phyloP scores from a whole-genome alignment of 2,888 invertebrate genomes.

The Philhelius pedissequus region DNA sequence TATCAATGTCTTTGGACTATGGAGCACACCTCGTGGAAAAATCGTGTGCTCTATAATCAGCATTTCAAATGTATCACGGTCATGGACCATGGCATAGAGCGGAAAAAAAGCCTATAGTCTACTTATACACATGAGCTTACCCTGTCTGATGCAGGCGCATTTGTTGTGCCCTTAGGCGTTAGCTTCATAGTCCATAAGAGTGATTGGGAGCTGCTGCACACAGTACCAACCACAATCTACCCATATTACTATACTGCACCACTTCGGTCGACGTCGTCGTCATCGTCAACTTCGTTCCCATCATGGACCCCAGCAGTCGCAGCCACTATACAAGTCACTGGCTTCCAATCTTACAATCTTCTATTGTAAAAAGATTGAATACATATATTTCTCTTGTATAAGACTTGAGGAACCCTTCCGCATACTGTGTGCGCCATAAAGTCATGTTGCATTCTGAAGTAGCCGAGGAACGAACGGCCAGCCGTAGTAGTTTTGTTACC shows the following conservation, averaged over 20 bases:
- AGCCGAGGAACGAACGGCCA: background rate
- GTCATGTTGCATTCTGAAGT: conserved; percentile 46
- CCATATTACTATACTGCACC: background rate
- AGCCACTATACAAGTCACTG: background rate
- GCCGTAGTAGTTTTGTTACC: conserved; percentile 7
- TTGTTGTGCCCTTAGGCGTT: conserved; percentile 51
- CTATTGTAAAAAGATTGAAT: conserved; percentile 49
- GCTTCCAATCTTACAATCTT: conserved; percentile 52
- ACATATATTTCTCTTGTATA: background rate
- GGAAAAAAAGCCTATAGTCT: conserved; percentile 31
- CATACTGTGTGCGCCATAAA: conserved; percentile 46
- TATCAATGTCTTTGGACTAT: background rate
- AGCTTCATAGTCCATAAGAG: conserved; percentile 50
- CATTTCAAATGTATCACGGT: conserved; percentile 64
- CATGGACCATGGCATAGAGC: conserved; percentile 42
- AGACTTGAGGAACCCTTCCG: conserved; percentile 39
- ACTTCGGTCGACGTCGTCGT: conserved; percentile 7
- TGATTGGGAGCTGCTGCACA: background rate
- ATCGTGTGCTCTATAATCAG: conserved; percentile 58
- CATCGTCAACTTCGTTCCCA: conserved; percentile 22
- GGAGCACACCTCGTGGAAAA: background rate
- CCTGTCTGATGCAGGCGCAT: conserved; percentile 19
- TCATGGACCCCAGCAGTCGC: conserved; percentile 22
- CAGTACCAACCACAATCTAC: background rate
- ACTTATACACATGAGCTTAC: conserved; percentile 16